phyloP scores from a whole-genome alignment of 2,113 vertebrate species.

The Perca schrenkii region DNA sequence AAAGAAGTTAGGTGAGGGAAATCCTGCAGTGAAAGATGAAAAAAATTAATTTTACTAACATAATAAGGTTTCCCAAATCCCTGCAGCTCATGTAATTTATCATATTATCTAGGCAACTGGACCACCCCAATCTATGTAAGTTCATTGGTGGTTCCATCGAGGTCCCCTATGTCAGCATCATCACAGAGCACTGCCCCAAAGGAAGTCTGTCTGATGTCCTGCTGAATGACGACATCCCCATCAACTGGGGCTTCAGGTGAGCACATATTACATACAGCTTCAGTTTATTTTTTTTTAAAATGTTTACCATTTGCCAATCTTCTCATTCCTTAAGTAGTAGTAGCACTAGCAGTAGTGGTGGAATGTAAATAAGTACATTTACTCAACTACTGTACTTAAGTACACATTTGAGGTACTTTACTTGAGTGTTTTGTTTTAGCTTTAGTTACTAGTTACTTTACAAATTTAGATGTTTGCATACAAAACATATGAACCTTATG shows the following conservation, averaged over 20 bases:
- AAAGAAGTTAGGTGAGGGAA: conserved; percentile 83
- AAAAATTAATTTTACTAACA: background rate
- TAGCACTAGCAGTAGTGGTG: background rate
- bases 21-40: background rate
- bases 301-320: background rate
- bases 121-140: conserved; percentile 86
- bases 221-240: conserved; percentile 83
- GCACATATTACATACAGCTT: background rate
- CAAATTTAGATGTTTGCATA: too few relatives aligned
- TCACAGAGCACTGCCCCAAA: conserved; percentile 86
- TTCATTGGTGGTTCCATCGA: conserved; percentile 85
- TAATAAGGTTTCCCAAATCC: background rate
- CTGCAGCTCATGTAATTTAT: background rate
- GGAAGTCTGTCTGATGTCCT: conserved; percentile 85
- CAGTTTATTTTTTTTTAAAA: background rate
- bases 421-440: too few relatives aligned
- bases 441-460: background rate
- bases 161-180: conserved; percentile 80
- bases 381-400: background rate
- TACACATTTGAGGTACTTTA: background rate
- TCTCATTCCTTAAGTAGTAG: background rate
- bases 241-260: conserved; percentile 87
- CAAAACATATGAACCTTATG: too few relatives aligned
- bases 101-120: conserved; percentile 77
- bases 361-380: background rate